Evolutionary conservation across 2,797 vertebrate genomes (phyloP).

Genomic region (Trachops cirrhosus): DNA sequence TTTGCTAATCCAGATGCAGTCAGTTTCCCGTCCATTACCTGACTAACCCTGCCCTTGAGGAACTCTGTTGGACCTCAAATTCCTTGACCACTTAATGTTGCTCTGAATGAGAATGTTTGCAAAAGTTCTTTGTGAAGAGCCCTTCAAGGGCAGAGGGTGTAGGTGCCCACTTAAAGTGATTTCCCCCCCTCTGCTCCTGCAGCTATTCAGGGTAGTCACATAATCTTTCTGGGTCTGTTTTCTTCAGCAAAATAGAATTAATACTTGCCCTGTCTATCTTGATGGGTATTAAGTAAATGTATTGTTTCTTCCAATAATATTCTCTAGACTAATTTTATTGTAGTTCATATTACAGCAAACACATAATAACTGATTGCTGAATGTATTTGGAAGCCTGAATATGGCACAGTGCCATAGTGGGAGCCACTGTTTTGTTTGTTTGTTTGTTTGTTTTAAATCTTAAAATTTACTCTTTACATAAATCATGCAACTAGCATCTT

Average conservation of each 20-base stretch:
- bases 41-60: not conserved
- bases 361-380: not conserved
- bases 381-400: conserved; percentile 27
- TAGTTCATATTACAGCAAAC: not conserved
- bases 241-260: not conserved
- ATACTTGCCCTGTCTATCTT: not conserved
- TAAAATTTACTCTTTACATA: not conserved
- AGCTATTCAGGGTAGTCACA: not conserved
- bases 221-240: not conserved
- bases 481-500: not conserved
- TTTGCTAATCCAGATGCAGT: not conserved
- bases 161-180: not conserved
- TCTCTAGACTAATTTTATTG: not conserved
- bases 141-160: not conserved
- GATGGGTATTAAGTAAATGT: not conserved
- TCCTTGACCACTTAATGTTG: not conserved
- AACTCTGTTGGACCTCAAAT: conserved; percentile 40
- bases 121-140: conserved; percentile 23
- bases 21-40: not conserved
- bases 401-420: not conserved
- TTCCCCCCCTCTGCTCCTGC: not conserved
- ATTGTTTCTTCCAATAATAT: conserved; percentile 11
- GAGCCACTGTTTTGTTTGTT: not conserved
- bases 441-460: not conserved
- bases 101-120: conserved; percentile 34